Evolutionary conservation across 2,888 invertebrate species (phyloP), one percentile per base, ranked within the genome.

Genomic region (Dolomedes plantarius): DNA sequence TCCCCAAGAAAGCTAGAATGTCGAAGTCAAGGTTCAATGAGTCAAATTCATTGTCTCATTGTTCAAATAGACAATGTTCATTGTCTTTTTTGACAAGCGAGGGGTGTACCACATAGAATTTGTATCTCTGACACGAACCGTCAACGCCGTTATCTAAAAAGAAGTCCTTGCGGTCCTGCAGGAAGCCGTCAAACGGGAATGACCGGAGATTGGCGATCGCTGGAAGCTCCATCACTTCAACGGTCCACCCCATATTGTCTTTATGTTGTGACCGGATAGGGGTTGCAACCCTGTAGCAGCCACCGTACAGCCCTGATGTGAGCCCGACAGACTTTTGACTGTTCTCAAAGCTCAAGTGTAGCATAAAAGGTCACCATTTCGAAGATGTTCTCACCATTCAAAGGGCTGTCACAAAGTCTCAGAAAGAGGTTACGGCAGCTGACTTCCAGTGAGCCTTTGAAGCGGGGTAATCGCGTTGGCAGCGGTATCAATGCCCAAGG

Each of bases 141-240:
- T 64, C 0, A 64, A 64, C 13, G 65, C 65, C n/a, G 13, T 28
- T 64, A 64, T 16, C 1, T 64, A 3, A 67, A 9, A 67, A 67
- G 16, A 67, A 19, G 1, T 67, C n/a, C n/a, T n/a, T n/a, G 11
- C 65, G 0, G 13, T 0, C 13, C 13, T 41, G 16, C 50, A 50
- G n/a, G n/a, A n/a, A 50, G n/a, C 50, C 1, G 1, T 23, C 0
- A 32, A 5, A n/a, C n/a, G 11, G 67, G 67, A 67, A 67, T n/a
- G 67, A 67, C 23, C 27, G 23, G 23, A 67, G 6, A 3, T 50
- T 50, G n/a, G n/a, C n/a, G n/a, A 67, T 67, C n/a, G 0, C 67
- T 67, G 23, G 67, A 67, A 67, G 67, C 0, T 23, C 67, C 31
- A 67, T 36, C 67, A 67, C 23, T 23, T 67, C 67, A 67, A 67